phyloP scores from a whole-genome alignment of 2,113 vertebrate species.

The Pachypanchax playfairii region DNA sequence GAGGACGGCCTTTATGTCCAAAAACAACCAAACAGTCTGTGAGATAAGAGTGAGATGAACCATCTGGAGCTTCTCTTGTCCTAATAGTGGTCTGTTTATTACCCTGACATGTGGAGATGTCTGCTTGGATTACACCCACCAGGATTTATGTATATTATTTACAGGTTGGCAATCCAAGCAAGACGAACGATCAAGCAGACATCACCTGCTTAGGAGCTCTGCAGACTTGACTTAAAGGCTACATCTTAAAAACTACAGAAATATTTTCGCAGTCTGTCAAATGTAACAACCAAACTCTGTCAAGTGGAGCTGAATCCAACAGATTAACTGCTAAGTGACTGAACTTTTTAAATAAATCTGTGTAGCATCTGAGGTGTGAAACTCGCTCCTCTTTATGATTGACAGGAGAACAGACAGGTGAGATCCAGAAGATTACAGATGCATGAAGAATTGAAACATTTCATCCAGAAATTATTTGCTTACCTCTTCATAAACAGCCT shows the following conservation, averaged over 20 bases:
- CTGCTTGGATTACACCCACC: conserved; percentile 45
- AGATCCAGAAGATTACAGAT: not conserved
- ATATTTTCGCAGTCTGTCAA: too few relatives aligned
- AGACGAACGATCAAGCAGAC: conserved; percentile 59
- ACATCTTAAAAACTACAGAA: conserved; percentile 40
- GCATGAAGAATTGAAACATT: not conserved
- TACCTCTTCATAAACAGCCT: not conserved
- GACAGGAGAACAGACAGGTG: not conserved
- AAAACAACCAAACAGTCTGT: conserved; percentile 16
- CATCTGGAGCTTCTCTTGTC: conserved; percentile 35
- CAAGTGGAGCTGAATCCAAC: not conserved
- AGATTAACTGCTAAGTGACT: not conserved
- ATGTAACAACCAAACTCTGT: not conserved
- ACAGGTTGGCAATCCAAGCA: conserved; percentile 56
- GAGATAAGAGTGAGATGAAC: conserved; percentile 30
- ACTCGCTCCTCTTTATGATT: not conserved
- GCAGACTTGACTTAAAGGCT: conserved; percentile 63
- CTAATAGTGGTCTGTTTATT: conserved; percentile 31
- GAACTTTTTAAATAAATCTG: not conserved
- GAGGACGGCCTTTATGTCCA: conserved; percentile 3
- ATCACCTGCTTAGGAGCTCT: conserved; percentile 48
- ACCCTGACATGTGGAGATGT: conserved; percentile 56
- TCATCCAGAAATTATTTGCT: not conserved
- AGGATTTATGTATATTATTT: conserved; percentile 69
- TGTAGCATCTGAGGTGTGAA: not conserved